A percentile compares a stretch with the other conserved stretches of the same genome.
phyloP scores from a whole-genome alignment of 92 coral and sea anemone species.

The Umimayanthus chanpuru region DNA sequence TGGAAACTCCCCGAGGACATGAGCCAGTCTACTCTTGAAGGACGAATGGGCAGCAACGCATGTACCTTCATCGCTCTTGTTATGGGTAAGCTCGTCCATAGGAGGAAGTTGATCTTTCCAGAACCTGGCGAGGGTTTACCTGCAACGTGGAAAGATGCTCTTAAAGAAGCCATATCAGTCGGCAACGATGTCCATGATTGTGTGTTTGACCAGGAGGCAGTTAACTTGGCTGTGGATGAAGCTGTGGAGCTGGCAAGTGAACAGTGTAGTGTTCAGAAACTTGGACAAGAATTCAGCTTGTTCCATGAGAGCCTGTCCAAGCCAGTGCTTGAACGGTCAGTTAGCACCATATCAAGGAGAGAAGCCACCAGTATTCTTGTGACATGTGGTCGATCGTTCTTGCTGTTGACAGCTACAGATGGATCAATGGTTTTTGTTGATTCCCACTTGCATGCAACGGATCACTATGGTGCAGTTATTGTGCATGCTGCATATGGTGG shows the following conservation, averaged over 20 bases:
- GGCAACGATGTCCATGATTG: neutral
- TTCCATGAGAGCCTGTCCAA: neutral
- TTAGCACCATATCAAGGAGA: neutral
- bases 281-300: neutral
- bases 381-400: slow-evolving; percentile 36
- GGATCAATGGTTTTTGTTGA: slow-evolving; percentile 50
- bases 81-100: neutral
- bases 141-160: neutral
- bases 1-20: neutral
- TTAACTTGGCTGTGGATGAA: slow-evolving; percentile 5
- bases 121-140: neutral
- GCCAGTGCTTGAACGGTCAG: neutral
- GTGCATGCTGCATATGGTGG: slow-evolving; percentile 35
- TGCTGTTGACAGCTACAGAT: slow-evolving; percentile 45
- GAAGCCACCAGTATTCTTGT: slow-evolving; percentile 43
- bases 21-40: neutral
- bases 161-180: neutral
- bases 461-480: slow-evolving; percentile 45
- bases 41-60: neutral
- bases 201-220: neutral
- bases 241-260: neutral
- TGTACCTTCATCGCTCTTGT: neutral
- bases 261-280: neutral
- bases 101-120: neutral
- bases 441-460: slow-evolving; percentile 35